Base-by-base conservation (phyloP, 2,797 vertebrate species). In the Loriculus beryllinus region DNA sequence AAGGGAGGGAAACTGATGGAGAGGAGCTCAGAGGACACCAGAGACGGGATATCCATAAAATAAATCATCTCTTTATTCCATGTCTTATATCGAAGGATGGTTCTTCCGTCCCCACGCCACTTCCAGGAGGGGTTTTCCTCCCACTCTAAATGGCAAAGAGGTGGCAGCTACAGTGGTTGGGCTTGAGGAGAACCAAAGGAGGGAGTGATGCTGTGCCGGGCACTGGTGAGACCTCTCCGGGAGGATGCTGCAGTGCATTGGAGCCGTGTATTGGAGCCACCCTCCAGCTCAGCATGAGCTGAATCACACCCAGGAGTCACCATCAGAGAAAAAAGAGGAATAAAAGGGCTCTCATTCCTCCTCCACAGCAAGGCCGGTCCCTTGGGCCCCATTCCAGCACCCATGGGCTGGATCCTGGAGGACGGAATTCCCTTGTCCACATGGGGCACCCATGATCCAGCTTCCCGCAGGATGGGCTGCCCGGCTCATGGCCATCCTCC, bases 41-140 rank as follows among this genome's bases (percentile, higher is more conserved):
- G 31, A 88, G 60, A 25, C 3, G 1, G 4, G 14, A 35, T 17
- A 12, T 79, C 33, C 12, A 64, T 80, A 87, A 95, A 95, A 79
- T 90, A 96, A 94, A 95, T 65, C 90, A 84, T 95, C 86, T 88
- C 86, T 98, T 97, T 97, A 97, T 97, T 97, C 76, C 72, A 79
- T 22, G 56, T 45, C 8, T 1, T 7, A 40, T 33, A 10, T 49
- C 48, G 82, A 63, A 54, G 69, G 26, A 15, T 10, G 12, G 6
- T 29, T 37, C 8, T 72, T 11, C 37, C 42, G 48, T 13, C 0
- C 10, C n/a, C 18, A 8, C 0, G 0, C 25, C 40, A 9, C 22
- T 78, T 56, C 54, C 29, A 20, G 45, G 57, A 39, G 42, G 56
- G 15, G 4, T 47, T 49, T 17, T 0, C 0, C 8, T 14, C 9